Percentiles rank a stretch among this genome's conserved stretches.
phyloP scores from a whole-genome alignment of 2,888 invertebrate genomes.

The Tinea trinotella region DNA sequence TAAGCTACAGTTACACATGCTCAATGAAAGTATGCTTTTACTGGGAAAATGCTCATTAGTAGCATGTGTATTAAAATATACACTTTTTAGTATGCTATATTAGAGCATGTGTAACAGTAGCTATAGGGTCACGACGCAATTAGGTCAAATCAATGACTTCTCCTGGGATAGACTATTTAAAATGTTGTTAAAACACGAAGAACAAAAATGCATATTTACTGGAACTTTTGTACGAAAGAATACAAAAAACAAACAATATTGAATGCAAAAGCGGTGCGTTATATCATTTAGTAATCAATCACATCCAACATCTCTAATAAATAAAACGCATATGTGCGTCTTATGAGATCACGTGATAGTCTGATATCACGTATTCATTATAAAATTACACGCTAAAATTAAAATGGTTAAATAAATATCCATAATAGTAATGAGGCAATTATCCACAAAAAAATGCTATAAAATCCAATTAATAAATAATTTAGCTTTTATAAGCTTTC shows the following conservation, averaged over 20 bases:
- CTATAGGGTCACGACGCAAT: too few relatives aligned
- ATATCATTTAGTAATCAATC: neutral
- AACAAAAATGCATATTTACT: too few relatives aligned
- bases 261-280: neutral
- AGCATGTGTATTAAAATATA: too few relatives aligned
- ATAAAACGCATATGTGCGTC: neutral
- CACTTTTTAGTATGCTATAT: neutral
- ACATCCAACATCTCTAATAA: neutral
- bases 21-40: too few relatives aligned
- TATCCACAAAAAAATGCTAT: neutral
- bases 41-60: too few relatives aligned
- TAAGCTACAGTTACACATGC: too few relatives aligned
- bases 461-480: slow-evolving; percentile 1
- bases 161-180: too few relatives aligned
- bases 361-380: neutral
- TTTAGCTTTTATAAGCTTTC: neutral
- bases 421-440: neutral
- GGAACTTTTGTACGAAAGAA: too few relatives aligned
- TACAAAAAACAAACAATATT: neutral
- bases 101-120: neutral
- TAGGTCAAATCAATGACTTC: too few relatives aligned
- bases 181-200: too few relatives aligned
- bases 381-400: neutral
- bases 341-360: slow-evolving; percentile 7
- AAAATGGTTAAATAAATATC: slow-evolving; percentile 6